Evolutionary conservation across 2,888 invertebrate genomes (phyloP).

Genomic region (Ophion ellenae): DNA sequence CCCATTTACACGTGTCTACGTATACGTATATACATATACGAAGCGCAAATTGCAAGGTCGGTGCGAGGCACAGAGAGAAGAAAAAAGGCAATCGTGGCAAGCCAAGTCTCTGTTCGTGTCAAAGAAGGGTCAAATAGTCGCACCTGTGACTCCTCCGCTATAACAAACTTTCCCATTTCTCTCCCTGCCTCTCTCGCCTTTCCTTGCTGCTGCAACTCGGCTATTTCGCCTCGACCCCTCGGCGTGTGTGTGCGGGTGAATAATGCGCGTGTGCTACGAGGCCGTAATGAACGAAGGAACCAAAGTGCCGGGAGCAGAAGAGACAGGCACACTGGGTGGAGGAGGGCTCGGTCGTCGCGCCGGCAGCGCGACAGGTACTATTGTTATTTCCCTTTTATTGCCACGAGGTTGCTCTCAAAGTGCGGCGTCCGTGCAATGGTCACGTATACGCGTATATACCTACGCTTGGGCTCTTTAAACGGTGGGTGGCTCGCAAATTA

Average conservation of each 20-base stretch:
- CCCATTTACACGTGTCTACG: not conserved
- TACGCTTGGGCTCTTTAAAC: slow-evolving; percentile 41
- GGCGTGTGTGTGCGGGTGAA: too few relatives aligned
- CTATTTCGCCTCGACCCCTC: not conserved
- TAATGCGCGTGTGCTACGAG: slow-evolving; percentile 46
- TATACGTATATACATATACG: not conserved
- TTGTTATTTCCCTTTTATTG: slow-evolving; percentile 73
- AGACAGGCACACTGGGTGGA: not conserved
- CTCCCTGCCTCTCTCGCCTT: too few relatives aligned
- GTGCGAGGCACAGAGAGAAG: slow-evolving; percentile 9
- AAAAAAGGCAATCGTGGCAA: slow-evolving; percentile 35
- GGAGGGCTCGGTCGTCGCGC: slow-evolving; percentile 16
- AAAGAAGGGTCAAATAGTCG: slow-evolving; percentile 47
- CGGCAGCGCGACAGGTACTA: slow-evolving; percentile 72
- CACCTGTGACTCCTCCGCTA: slow-evolving; percentile 58
- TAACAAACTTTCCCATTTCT: slow-evolving; percentile 43
- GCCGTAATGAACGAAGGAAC: slow-evolving; percentile 66
- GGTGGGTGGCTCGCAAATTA: slow-evolving; percentile 66
- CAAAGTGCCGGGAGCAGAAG: slow-evolving; percentile 9
- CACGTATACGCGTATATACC: slow-evolving; percentile 14
- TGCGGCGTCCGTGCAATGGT: slow-evolving; percentile 48
- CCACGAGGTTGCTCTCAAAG: slow-evolving; percentile 55
- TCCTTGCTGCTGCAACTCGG: not conserved
- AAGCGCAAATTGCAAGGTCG: not conserved
- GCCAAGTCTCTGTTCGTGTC: slow-evolving; percentile 37